A percentile compares a stretch with the other conserved stretches of the same genome.
phyloP scores from a whole-genome alignment of 2,113 vertebrate species.

The Apaloderma vittatum region DNA sequence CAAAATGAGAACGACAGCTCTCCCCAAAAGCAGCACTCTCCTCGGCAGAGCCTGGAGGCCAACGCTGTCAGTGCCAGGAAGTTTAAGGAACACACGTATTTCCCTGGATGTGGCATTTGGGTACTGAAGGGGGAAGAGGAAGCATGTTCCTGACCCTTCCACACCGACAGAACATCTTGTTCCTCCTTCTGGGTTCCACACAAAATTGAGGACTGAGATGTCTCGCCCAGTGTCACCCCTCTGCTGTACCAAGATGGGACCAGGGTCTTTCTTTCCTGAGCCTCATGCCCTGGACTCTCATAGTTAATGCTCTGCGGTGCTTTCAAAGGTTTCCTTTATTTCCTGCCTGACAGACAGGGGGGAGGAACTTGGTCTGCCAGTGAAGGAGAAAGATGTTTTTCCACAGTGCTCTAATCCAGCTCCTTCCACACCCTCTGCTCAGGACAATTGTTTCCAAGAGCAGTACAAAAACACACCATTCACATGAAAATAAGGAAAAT shows the following conservation, averaged over 20 bases:
- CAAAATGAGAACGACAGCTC: neutral
- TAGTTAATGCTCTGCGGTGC: neutral
- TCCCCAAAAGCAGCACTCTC: neutral
- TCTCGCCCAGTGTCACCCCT: neutral
- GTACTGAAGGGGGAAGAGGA: neutral
- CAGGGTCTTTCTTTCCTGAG: neutral
- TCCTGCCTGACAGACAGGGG: neutral
- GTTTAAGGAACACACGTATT: slow-evolving; percentile 6
- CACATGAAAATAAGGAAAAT: neutral
- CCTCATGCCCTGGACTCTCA: neutral
- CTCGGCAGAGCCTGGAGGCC: neutral
- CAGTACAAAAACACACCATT: neutral
- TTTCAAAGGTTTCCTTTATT: slow-evolving; percentile 52
- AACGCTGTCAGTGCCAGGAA: neutral
- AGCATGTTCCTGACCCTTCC: neutral
- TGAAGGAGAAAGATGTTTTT: slow-evolving; percentile 37
- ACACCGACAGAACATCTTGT: neutral
- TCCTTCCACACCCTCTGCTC: slow-evolving; percentile 14
- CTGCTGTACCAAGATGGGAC: neutral
- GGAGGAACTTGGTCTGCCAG: slow-evolving; percentile 1
- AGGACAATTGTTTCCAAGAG: neutral
- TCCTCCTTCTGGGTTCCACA: neutral
- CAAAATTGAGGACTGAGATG: neutral
- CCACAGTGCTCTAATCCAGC: neutral
- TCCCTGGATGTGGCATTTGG: slow-evolving; percentile 2